phyloP scores from a whole-genome alignment of 2,113 vertebrate species.

The Mus spicilegus region DNA sequence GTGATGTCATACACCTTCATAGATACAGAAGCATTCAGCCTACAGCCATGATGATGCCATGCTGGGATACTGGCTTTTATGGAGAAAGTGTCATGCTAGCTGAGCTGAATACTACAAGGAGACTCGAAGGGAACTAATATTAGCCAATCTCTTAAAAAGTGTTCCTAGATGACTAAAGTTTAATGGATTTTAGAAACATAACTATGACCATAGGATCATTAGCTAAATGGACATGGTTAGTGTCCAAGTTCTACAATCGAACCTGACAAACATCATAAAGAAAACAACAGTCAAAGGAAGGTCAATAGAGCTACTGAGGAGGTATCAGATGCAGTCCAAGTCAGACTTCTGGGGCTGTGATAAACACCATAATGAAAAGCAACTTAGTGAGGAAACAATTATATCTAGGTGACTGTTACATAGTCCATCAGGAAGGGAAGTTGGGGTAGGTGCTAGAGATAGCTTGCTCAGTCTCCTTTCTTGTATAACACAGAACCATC shows the following conservation, averaged over 20 bases:
- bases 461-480: background rate
- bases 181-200: background rate
- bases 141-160: background rate
- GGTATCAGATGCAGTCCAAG: background rate
- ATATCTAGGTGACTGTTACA: background rate
- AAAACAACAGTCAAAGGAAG: background rate
- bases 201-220: background rate
- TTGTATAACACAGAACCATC: background rate
- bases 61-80: background rate
- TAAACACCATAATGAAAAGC: background rate
- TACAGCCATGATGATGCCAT: background rate
- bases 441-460: background rate
- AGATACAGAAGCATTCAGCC: background rate
- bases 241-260: background rate
- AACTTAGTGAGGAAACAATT: background rate
- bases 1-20: background rate
- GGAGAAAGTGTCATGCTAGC: background rate
- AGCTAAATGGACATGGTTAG: background rate
- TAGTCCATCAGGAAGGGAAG: background rate
- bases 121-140: background rate
- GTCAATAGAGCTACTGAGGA: background rate
- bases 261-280: background rate
- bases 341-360: background rate
- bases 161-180: background rate
- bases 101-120: background rate